Base-by-base conservation (phyloP, 2,888 invertebrate genomes). In the Homarus gammarus region DNA sequence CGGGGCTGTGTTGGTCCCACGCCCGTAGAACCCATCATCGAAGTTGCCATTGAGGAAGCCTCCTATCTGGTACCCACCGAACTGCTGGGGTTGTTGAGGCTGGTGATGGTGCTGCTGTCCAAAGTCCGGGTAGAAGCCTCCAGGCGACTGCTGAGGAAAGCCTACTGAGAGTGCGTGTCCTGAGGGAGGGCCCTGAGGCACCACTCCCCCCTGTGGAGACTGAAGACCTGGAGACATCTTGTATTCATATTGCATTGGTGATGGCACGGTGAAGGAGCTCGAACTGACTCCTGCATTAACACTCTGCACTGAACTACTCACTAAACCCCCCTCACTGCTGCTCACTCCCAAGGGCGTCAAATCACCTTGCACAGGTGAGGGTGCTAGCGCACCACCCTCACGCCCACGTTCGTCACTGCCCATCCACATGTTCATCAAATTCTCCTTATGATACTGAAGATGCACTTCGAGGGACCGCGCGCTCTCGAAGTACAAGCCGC, bases 391-490 rank as follows among this genome's bases (percentile, higher is more conserved):
- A 64, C 64, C 84, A 38, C 84, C 84, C 70, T 89, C 89, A 72
- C 89, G 77, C 38, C 78, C 78, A 72, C 89, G 89, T 40, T 89
- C 89, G 51, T 89, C 89, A 68, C 75, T 75, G 72, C 85, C 85
- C 89, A 85, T 89, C 97, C 97, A 97, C 94, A 96, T 96, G 92
- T 95, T 96, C 93, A 96, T 94, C 93, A 96, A 94, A 93, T 96
- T 96, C 93, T 97, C 96, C 94, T 96, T 96, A 93, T 97, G 96
- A 94, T 97, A 97, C 93, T 96, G 96, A 93, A 96, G 94, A 94
- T 97, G 97, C 92, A 97, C 97, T 93, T 97, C 96, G 92, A 97
- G 95, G 90, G 96, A 97, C 93, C 96, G 96, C 90, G 95, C 95
- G 93, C 96, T 96, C 93, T 97, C 96, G 93, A 97, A 95, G 93